A percentile compares a stretch with the other conserved stretches of the same genome.
These are phyloP conservation scores for Scopus umbretta DNA, from an alignment of 2,113 vertebrate genomes.

Conservation along the genomic window DNA sequence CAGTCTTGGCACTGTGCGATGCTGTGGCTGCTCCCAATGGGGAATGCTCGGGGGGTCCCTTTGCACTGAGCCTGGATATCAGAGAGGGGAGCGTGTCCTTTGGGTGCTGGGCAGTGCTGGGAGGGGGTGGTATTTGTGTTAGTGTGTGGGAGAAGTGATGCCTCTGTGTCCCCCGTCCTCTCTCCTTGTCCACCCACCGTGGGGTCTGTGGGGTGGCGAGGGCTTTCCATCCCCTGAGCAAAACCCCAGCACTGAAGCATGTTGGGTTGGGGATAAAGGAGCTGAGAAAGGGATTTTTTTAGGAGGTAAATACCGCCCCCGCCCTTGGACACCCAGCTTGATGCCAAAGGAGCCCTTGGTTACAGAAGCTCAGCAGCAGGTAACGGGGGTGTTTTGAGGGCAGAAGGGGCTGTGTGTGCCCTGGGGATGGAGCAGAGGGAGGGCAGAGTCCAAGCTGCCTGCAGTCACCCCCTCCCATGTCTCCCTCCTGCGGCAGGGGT, in stretches of 20 bases:
- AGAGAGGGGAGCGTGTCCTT: fast-evolving
- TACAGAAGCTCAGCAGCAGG: background rate
- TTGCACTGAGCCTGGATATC: fast-evolving
- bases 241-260: fast-evolving
- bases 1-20: background rate
- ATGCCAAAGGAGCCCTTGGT: background rate
- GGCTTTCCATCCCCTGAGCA: background rate
- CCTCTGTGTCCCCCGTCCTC: background rate
- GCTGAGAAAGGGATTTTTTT: background rate
- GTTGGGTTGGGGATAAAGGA: fast-evolving
- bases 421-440: background rate
- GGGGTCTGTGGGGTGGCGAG: background rate
- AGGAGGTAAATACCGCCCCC: background rate
- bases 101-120: background rate
- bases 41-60: background rate
- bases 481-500: background rate
- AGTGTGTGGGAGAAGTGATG: fast-evolving
- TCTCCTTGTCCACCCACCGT: fast-evolving
- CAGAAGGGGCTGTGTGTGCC: background rate
- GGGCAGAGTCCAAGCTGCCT: background rate
- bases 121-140: background rate
- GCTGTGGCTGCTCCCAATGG: background rate
- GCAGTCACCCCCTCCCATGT: background rate
- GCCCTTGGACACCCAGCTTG: background rate
- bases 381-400: background rate